phyloP scores from a whole-genome alignment of 1,140 invertebrate species.

The Heliconius eleuchia region DNA sequence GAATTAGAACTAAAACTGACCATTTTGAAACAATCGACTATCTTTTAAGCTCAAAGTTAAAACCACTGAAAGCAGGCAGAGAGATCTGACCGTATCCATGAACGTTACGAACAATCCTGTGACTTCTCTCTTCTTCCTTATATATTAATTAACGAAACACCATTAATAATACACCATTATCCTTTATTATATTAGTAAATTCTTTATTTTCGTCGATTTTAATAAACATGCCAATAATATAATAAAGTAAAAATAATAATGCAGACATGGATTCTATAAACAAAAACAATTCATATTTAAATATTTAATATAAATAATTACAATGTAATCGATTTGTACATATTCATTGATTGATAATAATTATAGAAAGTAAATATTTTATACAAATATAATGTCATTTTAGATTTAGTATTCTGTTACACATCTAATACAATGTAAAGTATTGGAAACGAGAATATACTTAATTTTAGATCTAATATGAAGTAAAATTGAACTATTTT shows the following conservation, averaged over 20 bases:
- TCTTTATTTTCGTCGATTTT: conserved; percentile 10
- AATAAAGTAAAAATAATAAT: conserved; percentile 1
- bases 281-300: conserved; percentile 55
- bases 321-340: conserved; percentile 76
- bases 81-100: no score
- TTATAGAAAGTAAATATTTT: conserved; percentile 70
- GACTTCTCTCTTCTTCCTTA: no score
- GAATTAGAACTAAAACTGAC: no score
- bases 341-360: conserved; percentile 72
- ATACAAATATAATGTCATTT: conserved; percentile 75
- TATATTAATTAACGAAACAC: not conserved
- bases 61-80: no score
- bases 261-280: conserved; percentile 11
- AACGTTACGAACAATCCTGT: no score
- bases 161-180: conserved; percentile 9
- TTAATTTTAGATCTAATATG: conserved; percentile 29
- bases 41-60: no score
- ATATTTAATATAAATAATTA: conserved; percentile 79
- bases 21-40: no score
- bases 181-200: conserved; percentile 9
- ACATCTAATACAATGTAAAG: conserved; percentile 52
- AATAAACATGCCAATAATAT: conserved; percentile 14
- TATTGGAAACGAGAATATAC: conserved; percentile 56
- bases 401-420: conserved; percentile 53
- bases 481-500: conserved; percentile 35